Evolutionary conservation across 2,888 invertebrate species (phyloP), one percentile per base, ranked within the genome.

Genomic region (Alitta virens): DNA sequence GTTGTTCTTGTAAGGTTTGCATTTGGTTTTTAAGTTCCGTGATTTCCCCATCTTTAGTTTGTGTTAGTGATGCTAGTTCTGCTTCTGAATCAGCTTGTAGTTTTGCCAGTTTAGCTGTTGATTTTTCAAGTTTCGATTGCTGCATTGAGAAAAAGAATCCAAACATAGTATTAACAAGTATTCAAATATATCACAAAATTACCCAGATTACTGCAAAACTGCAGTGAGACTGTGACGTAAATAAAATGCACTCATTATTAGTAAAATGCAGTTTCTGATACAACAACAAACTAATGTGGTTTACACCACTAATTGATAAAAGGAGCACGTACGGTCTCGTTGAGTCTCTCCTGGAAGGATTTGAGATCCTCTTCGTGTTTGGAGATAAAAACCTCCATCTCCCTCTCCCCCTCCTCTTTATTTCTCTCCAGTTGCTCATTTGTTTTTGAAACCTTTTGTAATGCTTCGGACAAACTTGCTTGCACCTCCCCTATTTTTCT

Each of bases 401-500:
- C 75, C 64, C 69, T 72, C 62, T 74, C 74, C 59, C 66, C 68
- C 63, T 74, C 75, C 63, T 68, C 66, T 63, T 68, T 66, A 58
- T 70, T 63, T 27, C 66, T 69, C 63, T 73, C 74, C 56, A 74
- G 59, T 46, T 68, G 60, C 58, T 77, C 75, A 55, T 71, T 74
- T 63, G 76, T 74, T 71, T 71, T 75, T 73, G 73, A 75, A 72
- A 74, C 73, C 72, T 74, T 76, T 75, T 78, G 78, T 69, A 76
- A 74, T 76, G 74, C 77, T 74, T 65, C 75, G 71, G 75, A 78
- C 77, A 78, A 77, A 75, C 73, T 76, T 66, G 73, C 75, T 75
- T 77, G 78, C 75, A 76, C 74, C 64, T 77, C 78, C 76, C 75
- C 77, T 63, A 78, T 56, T 72, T 77, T 79, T 77, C 80, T 80